Base-by-base conservation (phyloP, 2,797 vertebrate genomes). In the Champsocephalus gunnari region DNA sequence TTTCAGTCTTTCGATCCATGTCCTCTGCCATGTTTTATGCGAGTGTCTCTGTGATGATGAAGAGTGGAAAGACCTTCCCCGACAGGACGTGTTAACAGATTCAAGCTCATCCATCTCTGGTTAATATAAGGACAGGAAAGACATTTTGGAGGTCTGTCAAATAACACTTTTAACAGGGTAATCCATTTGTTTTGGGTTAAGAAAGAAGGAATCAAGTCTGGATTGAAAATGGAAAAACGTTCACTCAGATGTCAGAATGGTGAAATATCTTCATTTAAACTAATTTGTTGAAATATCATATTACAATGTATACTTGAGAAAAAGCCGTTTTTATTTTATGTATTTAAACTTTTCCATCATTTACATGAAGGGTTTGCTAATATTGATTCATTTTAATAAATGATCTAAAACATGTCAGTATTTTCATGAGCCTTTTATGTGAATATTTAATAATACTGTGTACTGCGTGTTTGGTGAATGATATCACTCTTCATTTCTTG, bases 41-140 rank as follows among this genome's bases (percentile, higher is more conserved):
- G 54, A 44, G 77, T 85, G 83, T 83, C 81, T 77, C 58, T 24
- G 7, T 54, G 63, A 82, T 85, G 87, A 88, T 84, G 66, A 82
- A 86, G 69, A 83, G 83, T 84, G 86, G 81, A 89, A 90, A 88
- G 59, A 77, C 64, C 64, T 70, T 84, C 63, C 50, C 71, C 38
- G 3, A 53, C 70, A 53, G 76, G 60, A 82, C 45, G 2, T 75
- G 66, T 79, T 84, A 81, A 79, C 68, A 78, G 71, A 55, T 58
- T 64, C 71, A 59, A 80, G 41, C 53, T 83, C 70, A 78, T 87
- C 81, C 13, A 41, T 88, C 84, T 87, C 68, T 68, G 63, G 64
- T 76, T 62, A 87, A 83, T 68, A 78, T 72, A 74, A 72, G 51
- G 32, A 77, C 63, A 76, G 43, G 32, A 47, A 43, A 32, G 32